phyloP scores from a whole-genome alignment of 2,888 invertebrate genomes.

The Lasioglossum calceatum region DNA sequence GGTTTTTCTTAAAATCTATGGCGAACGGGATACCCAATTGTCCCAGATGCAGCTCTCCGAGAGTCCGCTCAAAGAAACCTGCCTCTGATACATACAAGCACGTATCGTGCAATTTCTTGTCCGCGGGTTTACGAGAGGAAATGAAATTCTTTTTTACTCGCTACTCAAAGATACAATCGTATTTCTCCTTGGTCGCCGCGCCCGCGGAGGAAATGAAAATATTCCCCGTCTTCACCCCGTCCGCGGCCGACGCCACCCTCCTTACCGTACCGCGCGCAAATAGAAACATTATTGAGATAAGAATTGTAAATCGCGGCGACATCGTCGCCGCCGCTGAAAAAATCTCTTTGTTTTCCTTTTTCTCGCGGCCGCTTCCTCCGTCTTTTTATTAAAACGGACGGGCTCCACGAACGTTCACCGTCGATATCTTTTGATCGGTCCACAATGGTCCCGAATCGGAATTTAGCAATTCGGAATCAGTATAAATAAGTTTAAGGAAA shows the following conservation, averaged over 20 bases:
- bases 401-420: not conserved
- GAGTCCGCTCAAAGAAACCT: slow-evolving; percentile 59
- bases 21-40: slow-evolving; percentile 44
- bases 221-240: slow-evolving; percentile 29
- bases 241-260: not conserved
- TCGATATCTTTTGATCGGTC: not conserved
- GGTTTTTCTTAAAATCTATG: slow-evolving; percentile 45
- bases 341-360: not conserved
- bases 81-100: slow-evolving; percentile 38
- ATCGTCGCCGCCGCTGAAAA: not conserved
- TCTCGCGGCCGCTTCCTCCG: not conserved
- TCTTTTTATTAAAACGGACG: not conserved
- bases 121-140: slow-evolving; percentile 62
- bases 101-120: slow-evolving; percentile 49
- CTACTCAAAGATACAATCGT: slow-evolving; percentile 68
- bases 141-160: slow-evolving; percentile 70
- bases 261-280: slow-evolving; percentile 51
- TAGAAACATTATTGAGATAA: slow-evolving; percentile 60
- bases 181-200: slow-evolving; percentile 43
- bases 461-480: not conserved
- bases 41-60: slow-evolving; percentile 29
- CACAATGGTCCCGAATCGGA: not conserved
- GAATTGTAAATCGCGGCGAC: slow-evolving; percentile 37
- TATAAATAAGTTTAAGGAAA: not conserved
- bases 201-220: slow-evolving; percentile 60